Percentiles rank a stretch among this genome's conserved stretches.
These are phyloP conservation scores for Tenthredo distinguenda DNA, from an alignment of 2,888 invertebrate genomes.

Conservation along the genomic window DNA sequence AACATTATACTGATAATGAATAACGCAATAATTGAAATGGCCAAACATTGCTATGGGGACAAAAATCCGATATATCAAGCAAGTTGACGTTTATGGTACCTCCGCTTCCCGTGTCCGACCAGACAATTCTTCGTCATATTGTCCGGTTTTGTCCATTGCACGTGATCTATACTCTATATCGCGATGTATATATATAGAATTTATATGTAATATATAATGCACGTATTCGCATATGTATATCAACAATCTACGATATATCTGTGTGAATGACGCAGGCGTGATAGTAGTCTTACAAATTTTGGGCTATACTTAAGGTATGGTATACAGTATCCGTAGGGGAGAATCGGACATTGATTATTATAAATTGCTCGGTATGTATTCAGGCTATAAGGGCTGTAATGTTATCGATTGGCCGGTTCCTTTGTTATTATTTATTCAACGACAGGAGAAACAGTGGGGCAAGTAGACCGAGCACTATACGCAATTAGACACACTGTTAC, in stretches of 20 bases:
- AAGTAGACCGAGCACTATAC: slow-evolving; percentile 47
- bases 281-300: neutral
- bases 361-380: slow-evolving; percentile 48
- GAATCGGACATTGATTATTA: slow-evolving; percentile 59
- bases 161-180: neutral
- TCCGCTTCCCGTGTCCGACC: neutral
- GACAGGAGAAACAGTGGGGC: slow-evolving; percentile 37
- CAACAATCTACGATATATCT: neutral
- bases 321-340: slow-evolving; percentile 15
- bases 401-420: slow-evolving; percentile 38
- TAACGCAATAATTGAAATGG: neutral
- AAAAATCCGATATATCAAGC: slow-evolving; percentile 15
- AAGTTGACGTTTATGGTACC: slow-evolving; percentile 7
- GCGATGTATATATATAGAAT: neutral
- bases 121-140: slow-evolving; percentile 11
- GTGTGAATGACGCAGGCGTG: slow-evolving; percentile 1
- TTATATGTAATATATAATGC: neutral
- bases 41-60: neutral
- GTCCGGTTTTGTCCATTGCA: neutral
- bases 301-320: neutral
- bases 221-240: neutral
- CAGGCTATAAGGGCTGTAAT: slow-evolving; percentile 17
- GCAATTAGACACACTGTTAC: slow-evolving; percentile 38
- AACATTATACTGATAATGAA: neutral
- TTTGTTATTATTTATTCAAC: slow-evolving; percentile 45